Percentiles rank a stretch among this genome's conserved stretches.
Conservation (phyloP, 2,113 vertebrate genomes). For the Greenwoodochromis staneri region DNA sequence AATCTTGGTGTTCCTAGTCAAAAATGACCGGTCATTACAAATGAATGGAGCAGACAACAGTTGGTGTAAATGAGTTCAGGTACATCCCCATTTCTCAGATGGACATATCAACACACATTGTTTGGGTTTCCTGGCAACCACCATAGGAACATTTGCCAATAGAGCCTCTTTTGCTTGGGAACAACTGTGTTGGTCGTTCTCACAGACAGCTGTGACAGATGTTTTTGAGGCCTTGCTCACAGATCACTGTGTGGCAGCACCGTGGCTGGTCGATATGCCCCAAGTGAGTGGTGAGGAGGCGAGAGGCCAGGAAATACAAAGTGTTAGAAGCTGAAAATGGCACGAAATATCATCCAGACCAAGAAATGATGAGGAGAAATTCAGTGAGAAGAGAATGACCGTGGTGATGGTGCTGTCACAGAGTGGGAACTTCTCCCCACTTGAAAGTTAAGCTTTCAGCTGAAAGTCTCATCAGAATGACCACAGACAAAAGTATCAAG, state of each 20-base stretch:
- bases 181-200: not conserved
- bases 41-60: not conserved
- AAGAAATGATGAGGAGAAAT: not conserved
- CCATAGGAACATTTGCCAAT: not conserved
- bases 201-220: not conserved
- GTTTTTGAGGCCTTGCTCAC: not conserved
- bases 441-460: fast-evolving
- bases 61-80: not conserved
- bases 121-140: not conserved
- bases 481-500: not conserved
- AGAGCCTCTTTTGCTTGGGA: not conserved
- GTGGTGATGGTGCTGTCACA: not conserved
- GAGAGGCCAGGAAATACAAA: fast-evolving
- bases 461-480: not conserved
- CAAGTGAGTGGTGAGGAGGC: not conserved
- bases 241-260: not conserved
- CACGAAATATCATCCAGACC: not conserved
- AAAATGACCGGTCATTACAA: not conserved
- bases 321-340: not conserved
- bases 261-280: fast-evolving
- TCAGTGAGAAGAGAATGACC: not conserved
- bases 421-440: not conserved
- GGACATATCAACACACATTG: fast-evolving
- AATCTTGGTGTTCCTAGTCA: not conserved
- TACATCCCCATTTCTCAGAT: fast-evolving